Base-by-base conservation (phyloP, 2,113 vertebrate species). In the Crotalus tigris region DNA sequence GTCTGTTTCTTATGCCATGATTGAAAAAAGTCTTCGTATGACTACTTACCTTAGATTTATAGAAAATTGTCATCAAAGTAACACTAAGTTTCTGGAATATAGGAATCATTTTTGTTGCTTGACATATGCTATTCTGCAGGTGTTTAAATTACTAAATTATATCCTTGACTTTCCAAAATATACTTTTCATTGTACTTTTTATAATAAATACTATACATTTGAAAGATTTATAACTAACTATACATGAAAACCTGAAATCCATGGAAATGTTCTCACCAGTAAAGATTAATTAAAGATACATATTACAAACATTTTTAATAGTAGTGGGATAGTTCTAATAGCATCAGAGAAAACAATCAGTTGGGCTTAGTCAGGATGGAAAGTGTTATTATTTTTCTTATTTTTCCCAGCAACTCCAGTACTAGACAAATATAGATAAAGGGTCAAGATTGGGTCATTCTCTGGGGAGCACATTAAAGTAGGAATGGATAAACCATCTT, bases 131-230 rank as follows among this genome's bases (percentile, higher is more conserved):
- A 0, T 1, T 91, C 53, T 46, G 23, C 64, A 89, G 85, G 0
- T 13, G 0, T 88, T 8, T 39, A 81, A 23, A 24, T 19, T 53
- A 17, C 21, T 61, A 85, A 64, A 23, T 90, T 1, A 17, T 13
- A 11, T 5, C 0, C 3, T 92, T 95, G 90, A 85, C 3, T 0
- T 29, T 33, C 4, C n/a, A 23, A 10, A 0, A 0, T 69, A 39
- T 24, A 29, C 10, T n/a, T 85, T 88, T 4, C 23, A 81, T 86
- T 49, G 2, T 92, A 33, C 0, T 9, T 33, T 89, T 49, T 4
- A 21, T 55, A 49, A 75, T 90, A 58, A 59, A 54, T 88, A 90
- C 49, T 81, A 1, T 54, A 49, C 49, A 7, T 44, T 51, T 86
- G 23, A 3, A 9, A 29, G 91, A 69, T 23, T 15, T 61, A 92